Evolutionary conservation across 2,797 vertebrate genomes (phyloP).

Genomic region (Sebastes melanostomus): DNA sequence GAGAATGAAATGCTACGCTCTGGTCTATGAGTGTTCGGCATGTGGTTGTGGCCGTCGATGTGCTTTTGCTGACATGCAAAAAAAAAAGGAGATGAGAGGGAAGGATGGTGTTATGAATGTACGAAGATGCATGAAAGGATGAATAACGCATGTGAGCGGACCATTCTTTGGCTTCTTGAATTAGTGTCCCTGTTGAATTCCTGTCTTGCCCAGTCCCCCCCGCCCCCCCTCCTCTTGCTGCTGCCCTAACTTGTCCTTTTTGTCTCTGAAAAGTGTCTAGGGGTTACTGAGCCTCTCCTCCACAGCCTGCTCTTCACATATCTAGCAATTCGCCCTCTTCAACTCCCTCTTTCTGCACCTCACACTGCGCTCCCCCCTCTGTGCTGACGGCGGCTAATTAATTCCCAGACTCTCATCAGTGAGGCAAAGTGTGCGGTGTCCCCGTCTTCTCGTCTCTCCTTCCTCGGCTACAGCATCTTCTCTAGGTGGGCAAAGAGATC

Average conservation of each 20-base stretch:
- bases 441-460: constrained; percentile 42
- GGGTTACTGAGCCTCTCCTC: constrained; percentile 34
- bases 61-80: constrained; percentile 71
- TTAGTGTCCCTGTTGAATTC: constrained; percentile 31
- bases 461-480: constrained; percentile 54
- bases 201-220: constrained; percentile 17
- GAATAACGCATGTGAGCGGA: constrained; percentile 27
- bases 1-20: constrained; percentile 21
- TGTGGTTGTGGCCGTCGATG: constrained; percentile 36
- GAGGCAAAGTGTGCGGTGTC: constrained; percentile 63
- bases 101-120: constrained; percentile 24
- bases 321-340: constrained; percentile 35
- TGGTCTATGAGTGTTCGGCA: constrained; percentile 35
- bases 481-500: constrained; percentile 63
- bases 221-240: constrained; percentile 3
- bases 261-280: constrained; percentile 59
- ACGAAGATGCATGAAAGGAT: constrained; percentile 30
- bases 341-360: constrained; percentile 42
- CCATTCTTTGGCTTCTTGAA: constrained; percentile 42
- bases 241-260: constrained; percentile 62
- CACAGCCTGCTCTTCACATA: constrained; percentile 33
- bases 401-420: constrained; percentile 75
- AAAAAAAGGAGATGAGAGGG: constrained; percentile 7
- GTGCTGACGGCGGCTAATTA: constrained; percentile 62
- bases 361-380: constrained; percentile 38